A percentile compares a stretch with the other conserved stretches of the same genome.
Evolutionary conservation across 2,113 vertebrate genomes (phyloP).

Genomic region (Struthidea cinerea): DNA sequence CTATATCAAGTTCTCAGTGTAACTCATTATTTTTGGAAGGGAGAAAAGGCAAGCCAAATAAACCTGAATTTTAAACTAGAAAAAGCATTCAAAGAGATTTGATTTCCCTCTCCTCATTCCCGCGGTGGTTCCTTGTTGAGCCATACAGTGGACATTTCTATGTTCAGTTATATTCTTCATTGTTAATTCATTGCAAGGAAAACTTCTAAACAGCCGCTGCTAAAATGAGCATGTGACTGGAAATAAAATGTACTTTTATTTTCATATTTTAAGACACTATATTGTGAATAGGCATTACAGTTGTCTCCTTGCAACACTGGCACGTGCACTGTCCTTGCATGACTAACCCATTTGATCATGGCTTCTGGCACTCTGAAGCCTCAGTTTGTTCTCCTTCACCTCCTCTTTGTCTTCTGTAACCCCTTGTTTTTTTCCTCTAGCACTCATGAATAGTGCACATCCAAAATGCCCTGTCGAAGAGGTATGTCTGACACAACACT

Average conservation of each 20-base stretch:
- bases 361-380: constrained; percentile 17
- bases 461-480: constrained; percentile 79
- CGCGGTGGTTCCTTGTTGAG: neutral
- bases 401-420: constrained; percentile 71
- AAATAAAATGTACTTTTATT: neutral
- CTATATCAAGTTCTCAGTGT: neutral
- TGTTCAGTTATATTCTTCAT: neutral
- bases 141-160: neutral
- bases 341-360: constrained; percentile 22
- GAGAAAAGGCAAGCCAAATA: neutral
- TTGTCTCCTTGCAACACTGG: neutral
- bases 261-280: neutral
- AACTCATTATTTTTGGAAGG: neutral
- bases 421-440: constrained; percentile 77
- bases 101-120: neutral
- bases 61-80: neutral
- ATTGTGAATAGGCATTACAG: neutral
- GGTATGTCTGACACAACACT: constrained; percentile 69
- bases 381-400: constrained; percentile 35
- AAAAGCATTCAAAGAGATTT: neutral
- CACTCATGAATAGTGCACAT: constrained; percentile 78
- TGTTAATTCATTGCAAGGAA: neutral
- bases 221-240: neutral
- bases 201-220: neutral
- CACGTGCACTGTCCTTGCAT: neutral